Evolutionary conservation across 2,888 invertebrate genomes (phyloP), one percentile per base, ranked within the genome.

Genomic region (Diogma glabrata): DNA sequence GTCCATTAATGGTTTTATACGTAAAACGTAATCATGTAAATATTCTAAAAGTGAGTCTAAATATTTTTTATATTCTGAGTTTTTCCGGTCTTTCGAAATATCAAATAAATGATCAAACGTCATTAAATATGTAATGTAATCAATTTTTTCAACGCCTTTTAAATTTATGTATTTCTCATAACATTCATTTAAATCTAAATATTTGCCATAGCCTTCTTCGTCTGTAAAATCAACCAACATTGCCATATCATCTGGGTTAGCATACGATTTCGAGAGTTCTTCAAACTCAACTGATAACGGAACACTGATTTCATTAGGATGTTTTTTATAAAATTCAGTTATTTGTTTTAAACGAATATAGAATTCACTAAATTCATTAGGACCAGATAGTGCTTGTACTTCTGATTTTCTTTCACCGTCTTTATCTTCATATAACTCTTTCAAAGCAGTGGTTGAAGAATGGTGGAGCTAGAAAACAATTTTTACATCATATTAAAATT

Each of bases 251-350:
- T 87, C 81, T 3, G 91, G 86, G 68, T 90, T 92, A 65, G 92
- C 94, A 60, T 93, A 78, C 53, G 88, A 77, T 67, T 91, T 92
- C 1, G 87, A 81, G 56, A 95, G 70, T 64, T 95, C 93, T 63
- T 96, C 95, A 75, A 97, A 99, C 66, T 99, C 99, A 1, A 96
- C 85, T 0, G 96, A 94, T 82, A 99, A 88, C 2, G 99, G 97
- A 4, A 96, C 85, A 70, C 90, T 67, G 60, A 89, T 87, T 75
- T 96, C 95, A 73, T 93, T 92, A 0, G 95, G 95, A 76, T 96
- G 93, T 65, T 88, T 86, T 51, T 90, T 81, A 65, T 99, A 95
- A 65, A 96, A 96, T 60, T 97, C 96, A 68, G 95, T 95, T 51
- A 99, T 91, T 58, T 86, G 84, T 65, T 95, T 94, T 10, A 99